Base-by-base conservation (phyloP, 2,888 invertebrate species). In the Caenorhabditis becei region DNA sequence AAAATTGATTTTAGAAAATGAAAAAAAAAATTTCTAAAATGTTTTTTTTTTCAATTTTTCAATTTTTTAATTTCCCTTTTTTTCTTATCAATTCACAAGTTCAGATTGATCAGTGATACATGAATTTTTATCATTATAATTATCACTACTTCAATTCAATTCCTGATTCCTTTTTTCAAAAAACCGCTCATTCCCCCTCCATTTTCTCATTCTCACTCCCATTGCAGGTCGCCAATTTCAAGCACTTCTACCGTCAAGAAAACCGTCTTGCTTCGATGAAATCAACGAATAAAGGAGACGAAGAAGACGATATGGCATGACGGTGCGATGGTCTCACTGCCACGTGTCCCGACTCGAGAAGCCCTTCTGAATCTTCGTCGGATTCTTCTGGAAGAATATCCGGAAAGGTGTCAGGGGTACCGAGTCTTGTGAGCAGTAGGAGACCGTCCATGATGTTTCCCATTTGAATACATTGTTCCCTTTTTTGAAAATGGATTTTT, bases 171-270 rank as follows among this genome's bases (percentile, higher is more conserved):
- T n/a, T n/a, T n/a, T n/a, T n/a, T n/a, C n/a, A n/a, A n/a, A n/a
- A n/a, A n/a, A n/a, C n/a, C n/a, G n/a, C n/a, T n/a, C n/a, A n/a
- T n/a, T n/a, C n/a, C n/a, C n/a, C 18, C 4, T 3, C 47, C 47
- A 47, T 18, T 5, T 47, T 47, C 47, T 47, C 47, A 47, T 18
- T 47, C n/a, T n/a, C n/a, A n/a, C n/a, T n/a, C n/a, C n/a, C 8
- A 14, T 80, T 84, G 11, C 74, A 88, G 88, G 90, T 92, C 7
- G 92, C 92, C 65, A 92, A 92, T 87, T 92, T 92, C 89, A 92
- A 92, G 81, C 92, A 91, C 80, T 92, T 91, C 85, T 92, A 92
- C 80, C 89, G 91, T 1, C 91, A 91, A 53, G 91, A 91, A 59
- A 91, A 90, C n/a, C 83, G 88, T 18, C 83, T 89, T 14, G 87